Conservation (phyloP, 35 echinoderm and acorn worm species). For the Lytechinus pictus region DNA sequence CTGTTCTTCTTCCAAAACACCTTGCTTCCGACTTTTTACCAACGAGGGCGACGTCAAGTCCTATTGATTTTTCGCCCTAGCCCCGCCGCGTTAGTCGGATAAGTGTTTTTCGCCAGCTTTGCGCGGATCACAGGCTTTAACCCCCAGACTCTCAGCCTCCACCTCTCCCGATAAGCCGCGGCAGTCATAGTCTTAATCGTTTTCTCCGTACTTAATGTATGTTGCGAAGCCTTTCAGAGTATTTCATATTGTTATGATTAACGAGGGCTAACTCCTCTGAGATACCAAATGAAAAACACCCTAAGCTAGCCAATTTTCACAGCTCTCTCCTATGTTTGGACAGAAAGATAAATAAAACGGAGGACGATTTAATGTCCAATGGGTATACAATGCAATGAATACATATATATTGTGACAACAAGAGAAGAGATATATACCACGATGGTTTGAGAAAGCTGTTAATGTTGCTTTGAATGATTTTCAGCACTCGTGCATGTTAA, state of each 20-base stretch:
- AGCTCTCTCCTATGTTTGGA: background rate
- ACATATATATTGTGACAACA: too few species aligned
- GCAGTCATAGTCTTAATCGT: background rate
- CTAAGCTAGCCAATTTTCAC: background rate
- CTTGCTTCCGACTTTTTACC: background rate
- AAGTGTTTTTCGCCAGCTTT: background rate
- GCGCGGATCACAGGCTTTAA: background rate
- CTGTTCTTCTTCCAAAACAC: background rate
- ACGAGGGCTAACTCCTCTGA: background rate
- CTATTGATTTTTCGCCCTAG: constrained; percentile 6
- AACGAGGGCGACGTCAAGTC: background rate
- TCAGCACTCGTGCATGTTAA: too few species aligned
- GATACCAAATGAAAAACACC: background rate
- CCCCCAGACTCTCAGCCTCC: background rate
- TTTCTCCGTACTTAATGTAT: background rate
- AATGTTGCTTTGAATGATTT: too few species aligned
- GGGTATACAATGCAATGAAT: too few species aligned
- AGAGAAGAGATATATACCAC: too few species aligned
- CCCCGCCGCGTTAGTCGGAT: background rate
- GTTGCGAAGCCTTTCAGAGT: background rate
- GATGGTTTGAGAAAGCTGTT: too few species aligned
- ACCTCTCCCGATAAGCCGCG: background rate
- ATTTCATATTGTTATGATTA: background rate
- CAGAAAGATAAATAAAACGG: background rate
- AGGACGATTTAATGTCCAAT: background rate